Evolutionary conservation across 2,113 vertebrate genomes (phyloP).

Genomic region (Sylvia atricapilla): DNA sequence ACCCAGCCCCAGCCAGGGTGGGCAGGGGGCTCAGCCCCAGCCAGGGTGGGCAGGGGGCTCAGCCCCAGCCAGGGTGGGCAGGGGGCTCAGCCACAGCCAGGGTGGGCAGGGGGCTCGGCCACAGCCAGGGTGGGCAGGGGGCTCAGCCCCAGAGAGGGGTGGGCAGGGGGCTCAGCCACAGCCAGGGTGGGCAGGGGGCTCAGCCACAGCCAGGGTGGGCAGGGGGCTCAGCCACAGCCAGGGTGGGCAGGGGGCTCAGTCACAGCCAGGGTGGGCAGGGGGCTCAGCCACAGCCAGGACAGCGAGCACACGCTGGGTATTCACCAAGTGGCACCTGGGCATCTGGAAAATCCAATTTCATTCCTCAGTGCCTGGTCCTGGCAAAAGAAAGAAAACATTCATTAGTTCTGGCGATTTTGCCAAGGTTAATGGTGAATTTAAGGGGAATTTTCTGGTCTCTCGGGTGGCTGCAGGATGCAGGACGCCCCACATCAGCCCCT

Average conservation of each 20-base stretch:
- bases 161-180: neutral
- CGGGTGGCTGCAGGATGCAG: neutral
- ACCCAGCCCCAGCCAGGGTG: neutral
- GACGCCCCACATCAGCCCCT: neutral
- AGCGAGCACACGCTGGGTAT: fast-evolving
- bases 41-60: neutral
- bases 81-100: neutral
- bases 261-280: neutral
- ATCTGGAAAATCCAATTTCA: neutral
- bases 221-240: neutral
- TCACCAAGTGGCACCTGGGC: neutral
- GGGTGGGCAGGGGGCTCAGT: neutral
- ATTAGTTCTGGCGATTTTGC: neutral
- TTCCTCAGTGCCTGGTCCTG: neutral
- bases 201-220: neutral
- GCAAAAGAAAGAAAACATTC: neutral
- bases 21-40: neutral
- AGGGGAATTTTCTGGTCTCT: neutral
- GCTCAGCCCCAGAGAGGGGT: neutral
- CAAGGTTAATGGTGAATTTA: neutral
- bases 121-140: neutral
- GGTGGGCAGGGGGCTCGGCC: neutral
- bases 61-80: neutral
- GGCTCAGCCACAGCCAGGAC: neutral
- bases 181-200: neutral